A percentile compares a stretch with the other conserved stretches of the same genome.
Evolutionary conservation across 2,113 vertebrate species (phyloP).

Genomic region (Puffinus mauretanicus): DNA sequence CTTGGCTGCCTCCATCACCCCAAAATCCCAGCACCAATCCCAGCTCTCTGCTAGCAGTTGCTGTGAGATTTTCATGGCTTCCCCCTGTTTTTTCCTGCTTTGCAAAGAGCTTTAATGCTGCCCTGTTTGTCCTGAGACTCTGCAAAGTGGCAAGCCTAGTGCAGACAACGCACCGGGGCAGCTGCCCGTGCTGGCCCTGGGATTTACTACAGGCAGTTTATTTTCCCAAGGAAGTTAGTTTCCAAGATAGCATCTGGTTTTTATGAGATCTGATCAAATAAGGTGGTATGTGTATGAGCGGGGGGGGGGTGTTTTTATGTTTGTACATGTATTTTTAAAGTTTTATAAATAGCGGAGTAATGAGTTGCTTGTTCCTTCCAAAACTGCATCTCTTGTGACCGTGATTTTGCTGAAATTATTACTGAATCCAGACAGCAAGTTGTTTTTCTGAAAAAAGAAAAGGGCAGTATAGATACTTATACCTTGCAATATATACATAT

Average conservation of each 20-base stretch:
- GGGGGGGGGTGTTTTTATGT: background rate
- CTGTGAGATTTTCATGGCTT: background rate
- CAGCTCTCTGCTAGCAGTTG: background rate
- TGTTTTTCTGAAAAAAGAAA: background rate
- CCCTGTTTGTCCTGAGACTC: background rate
- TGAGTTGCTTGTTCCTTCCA: background rate
- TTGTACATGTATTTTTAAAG: constrained; percentile 22
- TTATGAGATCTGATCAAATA: constrained; percentile 44
- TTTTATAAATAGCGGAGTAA: background rate
- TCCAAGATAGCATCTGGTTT: constrained; percentile 40
- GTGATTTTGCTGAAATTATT: background rate
- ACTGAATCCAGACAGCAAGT: background rate
- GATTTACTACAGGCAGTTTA: constrained; percentile 32
- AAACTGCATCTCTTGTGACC: background rate
- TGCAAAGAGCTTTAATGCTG: background rate
- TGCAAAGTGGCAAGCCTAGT: background rate
- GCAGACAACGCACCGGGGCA: background rate
- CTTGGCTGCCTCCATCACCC: background rate
- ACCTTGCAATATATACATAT: rapidly evolving
- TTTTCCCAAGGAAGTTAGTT: constrained; percentile 37
- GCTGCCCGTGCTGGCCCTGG: background rate
- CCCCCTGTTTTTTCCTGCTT: background rate
- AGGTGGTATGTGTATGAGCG: background rate
- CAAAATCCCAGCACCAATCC: background rate
- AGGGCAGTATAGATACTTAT: background rate